Base-by-base conservation (phyloP, 2,113 vertebrate species). In the Forbesichthys agassizii region DNA sequence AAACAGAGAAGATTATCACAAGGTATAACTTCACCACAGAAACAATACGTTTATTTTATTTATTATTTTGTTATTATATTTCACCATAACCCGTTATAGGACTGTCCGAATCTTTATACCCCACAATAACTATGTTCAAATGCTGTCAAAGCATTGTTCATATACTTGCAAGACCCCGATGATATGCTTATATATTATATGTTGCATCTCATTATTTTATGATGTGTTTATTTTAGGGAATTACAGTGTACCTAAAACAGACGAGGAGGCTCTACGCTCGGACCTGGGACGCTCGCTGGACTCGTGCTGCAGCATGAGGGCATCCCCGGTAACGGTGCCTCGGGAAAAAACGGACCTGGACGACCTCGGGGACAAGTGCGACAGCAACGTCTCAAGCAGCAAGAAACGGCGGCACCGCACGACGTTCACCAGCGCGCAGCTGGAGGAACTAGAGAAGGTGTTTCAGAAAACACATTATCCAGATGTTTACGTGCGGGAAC, bases 391-490 rank as follows among this genome's bases (percentile, higher is more conserved):
- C 70, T 97, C 96, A 81, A 99, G 98, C 92, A 98, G 97, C 75
- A 99, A 99, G 87, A 99, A 99, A 90, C 88, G 97, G 83, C 92
- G 98, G 36, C 97, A 99, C 88, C 86, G 98, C 80, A 99, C 98
- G 9, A 99, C 98, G 42, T 99, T 99, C 83, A 99, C 96, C 67
- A 98, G 96, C 89, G 91, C 96, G 72, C 98, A 99, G 88, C 91
- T 99, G 71, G 98, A 99, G 75, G 98, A 99, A 81, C 90, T 99
- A 68, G 98, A 99, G 91, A 99, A 99, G 76, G 96, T 99, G 10
- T 99, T 99, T 82, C 98, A 99, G 93, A 99, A 99, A 84, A 99
- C 98, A 1, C 98, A 99, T 88, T 99, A 99, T 46, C 98, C 98
- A 0, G 98, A 99, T 79, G 98, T 99, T 5, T 99, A 99, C n/a